phyloP scores from a whole-genome alignment of 37 sponge, comb jelly and placozoan genomes.

The Beroe ovata region DNA sequence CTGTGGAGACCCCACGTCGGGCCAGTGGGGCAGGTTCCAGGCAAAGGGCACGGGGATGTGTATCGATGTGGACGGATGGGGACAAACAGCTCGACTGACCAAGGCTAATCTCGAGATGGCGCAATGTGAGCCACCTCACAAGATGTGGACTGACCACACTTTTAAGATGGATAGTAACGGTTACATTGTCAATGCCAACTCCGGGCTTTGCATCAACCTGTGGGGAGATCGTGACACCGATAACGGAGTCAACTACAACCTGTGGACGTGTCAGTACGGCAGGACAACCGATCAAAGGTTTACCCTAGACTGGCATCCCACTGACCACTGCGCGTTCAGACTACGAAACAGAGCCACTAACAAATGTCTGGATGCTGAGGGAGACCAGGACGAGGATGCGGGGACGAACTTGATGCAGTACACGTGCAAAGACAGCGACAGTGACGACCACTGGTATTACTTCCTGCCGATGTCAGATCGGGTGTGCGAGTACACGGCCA shows the following conservation, averaged over 20 bases:
- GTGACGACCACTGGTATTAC: conserved; percentile 46
- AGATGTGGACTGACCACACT: conserved; percentile 7
- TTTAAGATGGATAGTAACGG: conserved; percentile 49
- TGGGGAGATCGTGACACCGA: background rate
- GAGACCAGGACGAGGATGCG: background rate
- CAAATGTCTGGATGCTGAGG: conserved; percentile 10
- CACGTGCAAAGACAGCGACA: background rate
- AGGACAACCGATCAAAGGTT: conserved; percentile 26
- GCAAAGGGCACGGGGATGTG: conserved; percentile 10
- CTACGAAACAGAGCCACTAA: conserved; percentile 40
- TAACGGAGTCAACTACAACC: background rate
- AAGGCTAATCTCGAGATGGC: background rate
- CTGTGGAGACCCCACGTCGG: conserved; percentile 36
- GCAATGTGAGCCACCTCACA: background rate
- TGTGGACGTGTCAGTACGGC: conserved; percentile 51
- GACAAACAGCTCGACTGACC: background rate
- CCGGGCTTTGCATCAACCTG: background rate
- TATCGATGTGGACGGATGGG: conserved; percentile 7
- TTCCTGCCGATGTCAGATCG: conserved; percentile 43
- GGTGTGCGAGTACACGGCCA: background rate
- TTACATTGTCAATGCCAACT: background rate
- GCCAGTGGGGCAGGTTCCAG: conserved; percentile 41
- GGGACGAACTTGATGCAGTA: background rate
- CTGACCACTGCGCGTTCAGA: conserved; percentile 57
- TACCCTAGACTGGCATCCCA: background rate